A percentile compares a stretch with the other conserved stretches of the same genome.
These are phyloP conservation scores for Prolemur simus DNA, from an alignment of 2,113 vertebrate genomes.

Conservation along the genomic window DNA sequence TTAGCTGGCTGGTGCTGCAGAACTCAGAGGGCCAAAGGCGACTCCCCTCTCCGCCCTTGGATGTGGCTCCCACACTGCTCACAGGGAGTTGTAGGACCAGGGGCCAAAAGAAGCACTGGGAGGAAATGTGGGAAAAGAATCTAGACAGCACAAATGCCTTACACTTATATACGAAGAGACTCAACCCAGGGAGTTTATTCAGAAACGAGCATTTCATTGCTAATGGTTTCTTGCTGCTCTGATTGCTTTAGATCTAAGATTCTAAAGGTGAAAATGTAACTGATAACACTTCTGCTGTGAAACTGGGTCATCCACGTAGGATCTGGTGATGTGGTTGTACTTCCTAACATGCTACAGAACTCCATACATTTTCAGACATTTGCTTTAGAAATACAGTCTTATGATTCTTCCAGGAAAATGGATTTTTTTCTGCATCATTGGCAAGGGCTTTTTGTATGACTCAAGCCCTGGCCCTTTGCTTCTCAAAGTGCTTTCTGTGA, in stretches of 20 bases:
- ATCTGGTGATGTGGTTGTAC: not conserved
- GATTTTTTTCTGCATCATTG: not conserved
- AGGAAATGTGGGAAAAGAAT: not conserved
- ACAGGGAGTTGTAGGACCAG: not conserved
- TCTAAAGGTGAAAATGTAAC: not conserved
- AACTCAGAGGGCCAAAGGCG: not conserved
- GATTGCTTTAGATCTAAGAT: not conserved
- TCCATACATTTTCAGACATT: not conserved
- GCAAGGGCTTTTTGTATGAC: not conserved
- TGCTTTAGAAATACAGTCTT: not conserved
- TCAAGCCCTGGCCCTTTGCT: not conserved
- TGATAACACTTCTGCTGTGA: not conserved
- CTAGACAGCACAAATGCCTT: not conserved
- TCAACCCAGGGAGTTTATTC: not conserved
- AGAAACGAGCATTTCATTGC: not conserved
- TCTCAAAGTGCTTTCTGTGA: not conserved
- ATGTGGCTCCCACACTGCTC: not conserved
- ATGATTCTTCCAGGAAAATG: not conserved
- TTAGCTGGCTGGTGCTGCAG: not conserved
- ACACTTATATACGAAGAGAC: not conserved
- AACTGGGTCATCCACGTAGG: not conserved
- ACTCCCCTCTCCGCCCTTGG: not conserved
- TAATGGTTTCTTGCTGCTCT: not conserved
- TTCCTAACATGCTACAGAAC: not conserved
- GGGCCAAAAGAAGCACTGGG: not conserved